Base-by-base conservation (phyloP, 1,140 invertebrate species). In the Ceratina calcarata region DNA sequence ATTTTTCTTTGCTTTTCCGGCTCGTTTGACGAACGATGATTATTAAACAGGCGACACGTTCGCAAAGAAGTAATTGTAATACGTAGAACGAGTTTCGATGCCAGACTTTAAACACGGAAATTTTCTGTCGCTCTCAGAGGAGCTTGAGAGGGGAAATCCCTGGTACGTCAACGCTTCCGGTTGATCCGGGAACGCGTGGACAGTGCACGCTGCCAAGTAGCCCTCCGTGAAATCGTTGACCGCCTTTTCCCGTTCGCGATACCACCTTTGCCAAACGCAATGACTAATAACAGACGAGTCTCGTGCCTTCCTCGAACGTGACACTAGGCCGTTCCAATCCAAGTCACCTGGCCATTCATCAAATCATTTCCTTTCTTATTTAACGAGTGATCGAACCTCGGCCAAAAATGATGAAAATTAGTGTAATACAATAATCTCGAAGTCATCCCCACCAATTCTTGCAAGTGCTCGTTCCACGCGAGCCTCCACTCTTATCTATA, bases 191-290 rank as follows among this genome's bases (percentile, higher is more conserved):
- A 78, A 24, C 53, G 67, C 16, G 24, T 27, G 32, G 32, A 37
- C 32, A 10, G 27, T 13, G 58, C 18, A 45, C 71, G 71, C 18
- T 82, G 83, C 83, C 81, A 82, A 80, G 77, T 81, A 67, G 72
- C 69, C 61, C 81, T 79, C 58, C 75, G 66, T 68, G 66, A 74
- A 75, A 84, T 75, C 80, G 80, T 84, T 84, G 79, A 81, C 80
- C 82, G 82, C 70, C 70, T 81, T 84, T 84, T 69, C 78, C 65
- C 64, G 64, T 69, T 57, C 57, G 65, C 55, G 69, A 72, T 81
- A 81, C 20, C 67, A 51, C 53, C 32, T 69, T 24, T 76, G 70
- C 60, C 73, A 76, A 80, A 80, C 49, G 53, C 32, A 16, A 51
- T 80, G 78, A 80, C 78, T 80, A 80, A 80, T 77, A 65, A 20